Percentiles rank a stretch among this genome's conserved stretches.
Evolutionary conservation across 2,797 vertebrate genomes (phyloP).

Genomic region (Molossus alvarezi): DNA sequence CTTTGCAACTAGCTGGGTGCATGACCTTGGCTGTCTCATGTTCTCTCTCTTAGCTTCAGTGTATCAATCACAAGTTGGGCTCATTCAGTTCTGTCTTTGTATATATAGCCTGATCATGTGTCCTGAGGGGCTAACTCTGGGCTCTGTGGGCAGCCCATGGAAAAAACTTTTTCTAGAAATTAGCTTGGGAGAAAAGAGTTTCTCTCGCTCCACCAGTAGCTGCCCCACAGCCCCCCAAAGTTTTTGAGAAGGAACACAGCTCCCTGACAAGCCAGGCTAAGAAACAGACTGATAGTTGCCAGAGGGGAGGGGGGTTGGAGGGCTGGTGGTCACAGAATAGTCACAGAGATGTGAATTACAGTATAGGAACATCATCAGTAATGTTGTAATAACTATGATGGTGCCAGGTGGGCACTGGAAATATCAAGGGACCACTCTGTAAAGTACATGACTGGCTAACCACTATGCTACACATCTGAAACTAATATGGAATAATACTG

Average conservation of each 20-base stretch:
- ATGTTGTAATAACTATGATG: not conserved
- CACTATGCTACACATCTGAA: not conserved
- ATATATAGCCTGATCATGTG: too few relatives aligned
- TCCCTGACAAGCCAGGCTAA: not conserved
- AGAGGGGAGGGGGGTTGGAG: not conserved
- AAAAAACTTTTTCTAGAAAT: not conserved
- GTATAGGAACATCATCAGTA: not conserved
- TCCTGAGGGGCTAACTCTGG: not conserved
- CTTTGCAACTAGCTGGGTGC: not conserved
- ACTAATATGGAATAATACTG: not conserved
- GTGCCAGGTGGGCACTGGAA: not conserved
- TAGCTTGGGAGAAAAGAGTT: not conserved
- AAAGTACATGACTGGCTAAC: not conserved
- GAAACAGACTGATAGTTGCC: not conserved
- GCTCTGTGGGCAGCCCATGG: not conserved
- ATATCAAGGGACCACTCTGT: not conserved
- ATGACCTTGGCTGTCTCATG: not conserved
- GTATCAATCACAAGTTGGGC: fast-evolving
- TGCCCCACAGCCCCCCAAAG: not conserved
- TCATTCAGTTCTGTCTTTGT: not conserved
- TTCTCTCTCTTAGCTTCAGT: too few relatives aligned
- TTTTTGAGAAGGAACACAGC: not conserved
- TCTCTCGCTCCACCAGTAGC: not conserved
- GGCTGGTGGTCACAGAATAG: not conserved
- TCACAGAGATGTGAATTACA: not conserved